These are phyloP conservation scores for Dasypolia templi DNA, from an alignment of 2,888 invertebrate species.

Conservation along the genomic window DNA sequence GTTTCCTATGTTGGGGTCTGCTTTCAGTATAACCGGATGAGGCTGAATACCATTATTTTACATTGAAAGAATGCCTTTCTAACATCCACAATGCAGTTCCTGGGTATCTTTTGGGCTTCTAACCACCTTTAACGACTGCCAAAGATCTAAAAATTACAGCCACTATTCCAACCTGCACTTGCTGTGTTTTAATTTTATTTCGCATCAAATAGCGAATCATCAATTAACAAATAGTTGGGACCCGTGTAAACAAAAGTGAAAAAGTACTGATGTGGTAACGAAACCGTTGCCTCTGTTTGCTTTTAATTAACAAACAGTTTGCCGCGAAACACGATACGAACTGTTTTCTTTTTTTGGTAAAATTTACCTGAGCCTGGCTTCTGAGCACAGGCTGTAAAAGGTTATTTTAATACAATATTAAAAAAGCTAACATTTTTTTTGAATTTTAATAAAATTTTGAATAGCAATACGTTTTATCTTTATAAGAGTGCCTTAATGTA, in stretches of 20 bases:
- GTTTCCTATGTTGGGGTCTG: neutral
- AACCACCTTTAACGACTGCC: neutral
- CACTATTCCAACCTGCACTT: neutral
- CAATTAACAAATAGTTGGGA: conserved; percentile 41
- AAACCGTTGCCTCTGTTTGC: conserved; percentile 57
- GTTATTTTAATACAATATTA: no score
- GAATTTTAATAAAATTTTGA: conserved; percentile 7
- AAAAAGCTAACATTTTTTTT: no score
- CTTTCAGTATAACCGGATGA: no score
- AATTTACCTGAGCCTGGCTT: conserved; percentile 14
- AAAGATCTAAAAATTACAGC: neutral
- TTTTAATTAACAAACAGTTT: conserved; percentile 65
- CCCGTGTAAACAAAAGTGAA: conserved; percentile 29
- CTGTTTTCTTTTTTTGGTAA: conserved; percentile 47
- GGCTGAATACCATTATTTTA: neutral
- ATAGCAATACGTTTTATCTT: neutral
- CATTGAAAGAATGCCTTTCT: neutral
- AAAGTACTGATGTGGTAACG: conserved; percentile 49
- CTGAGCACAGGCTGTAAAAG: neutral
- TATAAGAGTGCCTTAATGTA: no score
- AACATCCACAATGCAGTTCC: neutral
- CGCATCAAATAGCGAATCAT: conserved; percentile 2
- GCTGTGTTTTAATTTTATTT: neutral
- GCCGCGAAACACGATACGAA: conserved; percentile 29
- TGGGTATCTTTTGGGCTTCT: neutral